A percentile compares a stretch with the other conserved stretches of the same genome.
phyloP scores from a whole-genome alignment of 2,113 vertebrate species.

The Cariama cristata region DNA sequence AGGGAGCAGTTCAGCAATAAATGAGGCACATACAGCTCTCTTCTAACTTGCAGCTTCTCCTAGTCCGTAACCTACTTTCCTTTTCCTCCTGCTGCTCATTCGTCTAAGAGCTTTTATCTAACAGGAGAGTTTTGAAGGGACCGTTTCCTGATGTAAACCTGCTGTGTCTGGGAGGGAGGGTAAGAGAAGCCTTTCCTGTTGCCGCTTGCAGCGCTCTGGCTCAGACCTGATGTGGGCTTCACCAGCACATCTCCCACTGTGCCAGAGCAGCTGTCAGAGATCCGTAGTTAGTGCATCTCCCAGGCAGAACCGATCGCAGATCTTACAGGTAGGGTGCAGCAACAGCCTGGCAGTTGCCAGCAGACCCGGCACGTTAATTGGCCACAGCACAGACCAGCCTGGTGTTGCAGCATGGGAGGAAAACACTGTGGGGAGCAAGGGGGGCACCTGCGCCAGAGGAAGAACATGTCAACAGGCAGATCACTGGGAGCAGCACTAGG shows the following conservation, averaged over 20 bases:
- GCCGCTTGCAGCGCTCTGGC: neutral
- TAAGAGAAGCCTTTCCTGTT: neutral
- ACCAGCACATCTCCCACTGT: neutral
- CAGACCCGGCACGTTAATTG: neutral
- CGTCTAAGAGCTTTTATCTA: slow-evolving; percentile 50
- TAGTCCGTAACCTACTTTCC: slow-evolving; percentile 63
- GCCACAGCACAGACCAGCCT: neutral
- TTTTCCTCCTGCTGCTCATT: slow-evolving; percentile 58
- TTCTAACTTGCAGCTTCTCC: slow-evolving; percentile 51
- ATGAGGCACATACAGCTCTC: slow-evolving; percentile 20
- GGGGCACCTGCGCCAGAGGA: neutral
- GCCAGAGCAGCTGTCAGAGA: neutral
- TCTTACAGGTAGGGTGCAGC: neutral
- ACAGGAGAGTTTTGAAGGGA: slow-evolving; percentile 27
- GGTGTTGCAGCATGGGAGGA: neutral
- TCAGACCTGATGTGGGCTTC: neutral
- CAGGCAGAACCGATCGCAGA: neutral
- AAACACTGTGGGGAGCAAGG: neutral
- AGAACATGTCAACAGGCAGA: neutral
- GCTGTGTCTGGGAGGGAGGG: neutral
- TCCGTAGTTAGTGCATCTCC: neutral
- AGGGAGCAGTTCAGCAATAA: slow-evolving; percentile 30
- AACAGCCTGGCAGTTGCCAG: neutral
- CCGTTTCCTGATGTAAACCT: slow-evolving; percentile 16
- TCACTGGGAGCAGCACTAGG: neutral